These are phyloP conservation scores for Archips xylosteana DNA, from an alignment of 2,888 invertebrate genomes.

Conservation along the genomic window DNA sequence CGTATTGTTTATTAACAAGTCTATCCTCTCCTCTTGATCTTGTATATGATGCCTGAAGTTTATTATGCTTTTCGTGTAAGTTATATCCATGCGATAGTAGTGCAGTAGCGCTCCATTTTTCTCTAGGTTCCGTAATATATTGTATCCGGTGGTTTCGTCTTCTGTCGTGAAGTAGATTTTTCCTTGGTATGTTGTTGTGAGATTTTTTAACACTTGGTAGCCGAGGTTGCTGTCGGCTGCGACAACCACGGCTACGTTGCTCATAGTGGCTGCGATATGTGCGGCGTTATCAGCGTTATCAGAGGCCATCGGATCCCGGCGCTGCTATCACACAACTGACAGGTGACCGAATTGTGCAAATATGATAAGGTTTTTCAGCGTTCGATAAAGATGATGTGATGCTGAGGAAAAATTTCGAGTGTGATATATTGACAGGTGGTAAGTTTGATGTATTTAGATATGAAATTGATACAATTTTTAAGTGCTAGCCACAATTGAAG, in stretches of 20 bases:
- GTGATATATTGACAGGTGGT: constrained; percentile 10
- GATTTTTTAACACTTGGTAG: constrained; percentile 73
- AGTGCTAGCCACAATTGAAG: background rate
- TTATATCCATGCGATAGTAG: constrained; percentile 75
- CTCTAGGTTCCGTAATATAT: constrained; percentile 67
- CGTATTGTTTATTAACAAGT: constrained; percentile 71
- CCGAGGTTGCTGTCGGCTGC: constrained; percentile 78
- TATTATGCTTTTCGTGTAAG: constrained; percentile 75
- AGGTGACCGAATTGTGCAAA: constrained; percentile 55
- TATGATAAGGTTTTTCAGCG: constrained; percentile 60
- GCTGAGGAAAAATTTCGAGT: constrained; percentile 30
- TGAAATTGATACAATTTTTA: background rate
- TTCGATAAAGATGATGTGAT: constrained; percentile 36
- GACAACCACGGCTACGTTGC: constrained; percentile 75
- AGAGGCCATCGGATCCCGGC: constrained; percentile 67
- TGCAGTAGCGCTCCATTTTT: constrained; percentile 59
- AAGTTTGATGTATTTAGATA: background rate
- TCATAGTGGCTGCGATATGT: constrained; percentile 68
- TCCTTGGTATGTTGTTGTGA: constrained; percentile 65
- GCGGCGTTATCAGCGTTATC: constrained; percentile 69
- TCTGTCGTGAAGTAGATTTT: constrained; percentile 80
- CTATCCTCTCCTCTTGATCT: constrained; percentile 76
- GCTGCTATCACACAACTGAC: constrained; percentile 64
- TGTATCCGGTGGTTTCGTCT: constrained; percentile 70
- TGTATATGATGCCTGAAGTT: constrained; percentile 76